A percentile compares a stretch with the other conserved stretches of the same genome.
Conservation (phyloP, 2,797 vertebrate species). For the Microcaecilia unicolor region DNA sequence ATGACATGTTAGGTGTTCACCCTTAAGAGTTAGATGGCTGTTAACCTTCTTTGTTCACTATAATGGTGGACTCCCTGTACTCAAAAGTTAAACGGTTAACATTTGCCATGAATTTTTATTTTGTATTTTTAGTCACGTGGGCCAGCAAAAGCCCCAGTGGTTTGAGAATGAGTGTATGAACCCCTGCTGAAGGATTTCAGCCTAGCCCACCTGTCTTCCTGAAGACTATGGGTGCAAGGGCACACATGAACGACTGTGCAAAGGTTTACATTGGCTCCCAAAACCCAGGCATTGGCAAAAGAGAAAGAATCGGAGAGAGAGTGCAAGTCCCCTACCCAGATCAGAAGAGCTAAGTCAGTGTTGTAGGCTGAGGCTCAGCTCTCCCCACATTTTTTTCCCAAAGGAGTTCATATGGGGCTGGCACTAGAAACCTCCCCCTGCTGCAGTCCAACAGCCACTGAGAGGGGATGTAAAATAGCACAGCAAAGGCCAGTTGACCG, state of each 20-base stretch:
- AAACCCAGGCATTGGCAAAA: slow-evolving; percentile 27
- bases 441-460: slow-evolving; percentile 14
- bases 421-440: slow-evolving; percentile 24
- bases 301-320: slow-evolving; percentile 19
- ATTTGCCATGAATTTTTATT: fast-evolving
- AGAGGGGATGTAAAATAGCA: neutral
- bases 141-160: too few species aligned
- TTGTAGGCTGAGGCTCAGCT: slow-evolving; percentile 4
- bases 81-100: neutral
- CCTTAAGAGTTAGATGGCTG: slow-evolving; percentile 1
- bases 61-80: neutral
- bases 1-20: neutral
- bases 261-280: slow-evolving; percentile 18
- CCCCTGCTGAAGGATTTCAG: neutral
- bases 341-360: slow-evolving; percentile 12
- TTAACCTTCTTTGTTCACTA: neutral
- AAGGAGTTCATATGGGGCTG: neutral
- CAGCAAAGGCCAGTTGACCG: slow-evolving; percentile 13
- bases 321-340: neutral
- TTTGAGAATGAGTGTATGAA: neutral
- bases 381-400: slow-evolving; percentile 7
- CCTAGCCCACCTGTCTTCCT: slow-evolving; percentile 5
- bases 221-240: slow-evolving; percentile 4
- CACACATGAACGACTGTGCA: slow-evolving; percentile 16
- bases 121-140: too few species aligned